phyloP scores from a whole-genome alignment of 2,113 vertebrate species.

The Caranx ignobilis region DNA sequence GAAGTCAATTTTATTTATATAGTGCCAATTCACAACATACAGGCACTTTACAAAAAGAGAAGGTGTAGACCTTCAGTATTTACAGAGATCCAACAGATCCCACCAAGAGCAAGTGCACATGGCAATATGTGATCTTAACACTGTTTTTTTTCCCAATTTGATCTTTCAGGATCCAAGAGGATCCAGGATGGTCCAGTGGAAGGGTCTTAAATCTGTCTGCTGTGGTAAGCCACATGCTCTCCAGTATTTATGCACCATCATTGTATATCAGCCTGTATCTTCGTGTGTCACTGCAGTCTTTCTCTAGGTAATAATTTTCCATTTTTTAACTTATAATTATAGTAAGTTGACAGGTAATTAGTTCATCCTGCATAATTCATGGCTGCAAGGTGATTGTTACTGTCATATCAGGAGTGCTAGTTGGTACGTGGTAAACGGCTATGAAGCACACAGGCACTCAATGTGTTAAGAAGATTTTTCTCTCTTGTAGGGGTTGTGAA shows the following conservation, averaged over 20 bases:
- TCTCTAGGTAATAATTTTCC: background rate
- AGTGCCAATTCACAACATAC: no score
- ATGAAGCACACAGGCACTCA: background rate
- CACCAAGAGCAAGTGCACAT: no score
- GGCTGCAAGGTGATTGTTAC: background rate
- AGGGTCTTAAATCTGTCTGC: constrained; percentile 85
- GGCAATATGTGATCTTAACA: background rate
- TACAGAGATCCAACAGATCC: no score
- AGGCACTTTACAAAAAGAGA: no score
- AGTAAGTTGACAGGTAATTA: background rate
- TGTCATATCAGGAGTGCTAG: background rate
- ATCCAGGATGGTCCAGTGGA: constrained; percentile 93
- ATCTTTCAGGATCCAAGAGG: constrained; percentile 89
- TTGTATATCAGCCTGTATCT: background rate
- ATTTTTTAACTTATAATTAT: background rate
- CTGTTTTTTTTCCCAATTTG: background rate
- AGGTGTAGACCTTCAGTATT: no score
- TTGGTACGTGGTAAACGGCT: background rate
- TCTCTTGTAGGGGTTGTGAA: constrained; percentile 88
- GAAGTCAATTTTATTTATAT: no score
- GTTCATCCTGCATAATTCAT: background rate
- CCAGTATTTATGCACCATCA: background rate
- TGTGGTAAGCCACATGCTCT: constrained; percentile 85
- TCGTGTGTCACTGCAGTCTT: background rate
- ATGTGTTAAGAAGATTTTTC: constrained; percentile 21